Conservation (phyloP, 2,113 vertebrate species). For the Pelecanoides urinatrix region DNA sequence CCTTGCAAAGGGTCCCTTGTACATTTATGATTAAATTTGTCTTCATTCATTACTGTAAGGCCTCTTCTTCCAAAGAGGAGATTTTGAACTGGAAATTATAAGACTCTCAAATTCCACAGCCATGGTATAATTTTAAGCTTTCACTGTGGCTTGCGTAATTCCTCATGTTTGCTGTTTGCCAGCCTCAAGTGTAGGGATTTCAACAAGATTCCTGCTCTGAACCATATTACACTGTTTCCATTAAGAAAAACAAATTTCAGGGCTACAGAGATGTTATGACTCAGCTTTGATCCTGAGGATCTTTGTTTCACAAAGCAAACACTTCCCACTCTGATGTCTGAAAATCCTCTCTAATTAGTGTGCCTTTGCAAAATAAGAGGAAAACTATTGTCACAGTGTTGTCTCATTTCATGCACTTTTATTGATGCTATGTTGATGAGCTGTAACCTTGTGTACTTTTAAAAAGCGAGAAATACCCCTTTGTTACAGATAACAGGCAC, state of each 20-base stretch:
- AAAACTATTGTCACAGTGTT: neutral
- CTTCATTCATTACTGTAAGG: neutral
- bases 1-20: neutral
- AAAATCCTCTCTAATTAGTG: conserved; percentile 47
- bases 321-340: neutral
- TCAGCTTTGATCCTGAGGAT: conserved; percentile 30
- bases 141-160: neutral
- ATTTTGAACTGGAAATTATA: conserved; percentile 4
- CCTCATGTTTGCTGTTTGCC: neutral
- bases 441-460: conserved; percentile 4
- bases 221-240: neutral
- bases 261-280: conserved; percentile 11
- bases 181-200: neutral
- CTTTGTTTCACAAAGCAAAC: neutral
- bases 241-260: conserved; percentile 47
- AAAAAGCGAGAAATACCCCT: neutral
- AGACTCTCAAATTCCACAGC: neutral
- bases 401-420: neutral
- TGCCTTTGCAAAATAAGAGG: neutral
- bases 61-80: neutral
- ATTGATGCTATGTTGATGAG: neutral
- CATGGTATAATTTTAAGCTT: neutral
- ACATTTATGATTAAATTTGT: neutral
- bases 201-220: conserved; percentile 8
- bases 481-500: neutral